Evolutionary conservation across 2,888 invertebrate genomes (phyloP).

Genomic region (Nephrotoma flavescens): DNA sequence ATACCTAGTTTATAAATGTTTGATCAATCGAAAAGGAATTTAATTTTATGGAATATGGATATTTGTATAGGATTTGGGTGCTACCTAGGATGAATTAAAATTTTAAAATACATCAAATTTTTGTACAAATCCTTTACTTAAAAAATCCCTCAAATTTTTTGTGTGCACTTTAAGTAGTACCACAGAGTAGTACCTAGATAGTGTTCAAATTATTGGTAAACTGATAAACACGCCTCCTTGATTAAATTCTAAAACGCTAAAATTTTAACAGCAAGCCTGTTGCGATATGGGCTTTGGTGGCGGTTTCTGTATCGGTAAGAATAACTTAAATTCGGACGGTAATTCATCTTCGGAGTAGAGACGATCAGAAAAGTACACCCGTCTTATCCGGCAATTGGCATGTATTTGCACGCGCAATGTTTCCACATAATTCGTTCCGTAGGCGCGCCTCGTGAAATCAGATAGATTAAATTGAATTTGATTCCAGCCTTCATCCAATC

Average conservation of each 20-base stretch:
- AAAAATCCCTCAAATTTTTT: background rate
- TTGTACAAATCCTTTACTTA: background rate
- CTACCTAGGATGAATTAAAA: background rate
- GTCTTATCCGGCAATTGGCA: conserved; percentile 85
- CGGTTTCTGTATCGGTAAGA: conserved; percentile 75
- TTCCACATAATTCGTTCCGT: conserved; percentile 93
- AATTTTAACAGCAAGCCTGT: conserved; percentile 7
- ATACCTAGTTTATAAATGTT: background rate
- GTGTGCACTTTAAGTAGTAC: background rate
- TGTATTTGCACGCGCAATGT: conserved; percentile 85
- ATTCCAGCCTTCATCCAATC: conserved; percentile 90
- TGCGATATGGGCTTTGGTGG: conserved; percentile 20
- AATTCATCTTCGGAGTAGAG: conserved; percentile 89
- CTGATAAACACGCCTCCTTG: background rate
- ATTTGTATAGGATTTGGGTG: background rate
- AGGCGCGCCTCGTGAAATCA: conserved; percentile 84
- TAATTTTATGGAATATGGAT: background rate
- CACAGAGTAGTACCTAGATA: too few relatives aligned
- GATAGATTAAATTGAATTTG: conserved; percentile 90
- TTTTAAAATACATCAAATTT: background rate
- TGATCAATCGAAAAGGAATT: background rate
- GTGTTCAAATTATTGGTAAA: background rate
- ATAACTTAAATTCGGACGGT: conserved; percentile 90
- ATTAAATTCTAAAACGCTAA: background rate
- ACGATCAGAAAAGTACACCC: conserved; percentile 82